A percentile compares a stretch with the other conserved stretches of the same genome.
Conservation (phyloP, 2,113 vertebrate genomes). For the Xiphophorus couchianus region DNA sequence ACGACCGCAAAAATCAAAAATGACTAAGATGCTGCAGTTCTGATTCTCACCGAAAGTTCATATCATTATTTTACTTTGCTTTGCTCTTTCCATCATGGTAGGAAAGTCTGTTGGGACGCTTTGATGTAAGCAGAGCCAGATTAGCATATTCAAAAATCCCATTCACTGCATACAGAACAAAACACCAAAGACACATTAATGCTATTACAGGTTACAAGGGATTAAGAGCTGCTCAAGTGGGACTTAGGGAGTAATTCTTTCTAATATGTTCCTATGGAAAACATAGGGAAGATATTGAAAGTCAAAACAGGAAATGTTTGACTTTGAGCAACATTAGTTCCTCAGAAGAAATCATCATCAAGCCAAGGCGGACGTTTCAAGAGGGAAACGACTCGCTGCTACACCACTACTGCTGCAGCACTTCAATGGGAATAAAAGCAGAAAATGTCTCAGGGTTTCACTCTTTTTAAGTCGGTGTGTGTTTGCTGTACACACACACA, state of each 20-base stretch:
- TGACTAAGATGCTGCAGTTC: neutral
- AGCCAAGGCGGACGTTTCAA: conserved; percentile 15
- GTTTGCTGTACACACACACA: conserved; percentile 10
- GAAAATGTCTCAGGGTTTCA: conserved; percentile 18
- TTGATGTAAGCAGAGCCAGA: neutral
- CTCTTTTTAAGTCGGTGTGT: conserved; percentile 24
- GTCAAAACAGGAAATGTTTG: neutral
- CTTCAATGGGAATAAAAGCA: conserved; percentile 46
- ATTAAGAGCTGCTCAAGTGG: neutral
- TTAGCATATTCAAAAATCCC: neutral
- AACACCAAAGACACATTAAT: neutral
- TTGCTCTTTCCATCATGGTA: too few relatives aligned
- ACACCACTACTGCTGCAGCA: conserved; percentile 10
- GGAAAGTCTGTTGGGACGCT: neutral
- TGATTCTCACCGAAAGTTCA: neutral
- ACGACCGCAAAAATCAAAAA: neutral
- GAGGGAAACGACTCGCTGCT: conserved; percentile 28
- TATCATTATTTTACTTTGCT: neutral
- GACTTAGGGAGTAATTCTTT: neutral
- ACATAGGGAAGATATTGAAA: neutral
- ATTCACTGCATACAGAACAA: neutral
- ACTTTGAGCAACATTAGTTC: conserved; percentile 23
- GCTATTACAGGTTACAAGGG: neutral
- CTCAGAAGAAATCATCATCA: conserved; percentile 12
- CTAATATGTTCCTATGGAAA: neutral